phyloP scores from a whole-genome alignment of 2,888 invertebrate species.

The Hypomecis punctinalis region DNA sequence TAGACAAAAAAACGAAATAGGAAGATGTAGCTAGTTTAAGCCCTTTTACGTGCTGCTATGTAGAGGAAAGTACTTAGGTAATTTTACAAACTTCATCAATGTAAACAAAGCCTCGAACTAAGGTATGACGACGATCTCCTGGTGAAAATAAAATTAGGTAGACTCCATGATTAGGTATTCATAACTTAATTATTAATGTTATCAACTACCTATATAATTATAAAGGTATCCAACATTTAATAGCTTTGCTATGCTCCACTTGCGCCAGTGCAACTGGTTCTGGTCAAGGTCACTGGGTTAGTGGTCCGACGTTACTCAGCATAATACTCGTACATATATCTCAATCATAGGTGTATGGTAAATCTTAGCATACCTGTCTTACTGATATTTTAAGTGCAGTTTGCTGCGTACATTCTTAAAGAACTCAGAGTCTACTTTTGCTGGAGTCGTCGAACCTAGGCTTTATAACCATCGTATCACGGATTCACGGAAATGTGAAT shows the following conservation, averaged over 20 bases:
- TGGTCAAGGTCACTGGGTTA: conserved; percentile 78
- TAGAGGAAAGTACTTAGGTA: no score
- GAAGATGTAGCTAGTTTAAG: no score
- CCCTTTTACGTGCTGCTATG: no score
- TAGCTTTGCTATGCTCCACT: conserved; percentile 53
- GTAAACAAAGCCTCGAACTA: no score
- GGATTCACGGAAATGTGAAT: conserved; percentile 17
- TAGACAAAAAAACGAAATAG: no score
- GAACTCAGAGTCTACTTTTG: not conserved
- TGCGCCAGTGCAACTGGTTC: conserved; percentile 70
- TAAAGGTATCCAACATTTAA: not conserved
- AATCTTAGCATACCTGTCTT: not conserved
- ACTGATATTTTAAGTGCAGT: not conserved
- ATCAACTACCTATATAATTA: not conserved
- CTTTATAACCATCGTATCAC: conserved; percentile 13
- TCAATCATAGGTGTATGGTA: conserved; percentile 26
- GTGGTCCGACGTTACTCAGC: conserved; percentile 54
- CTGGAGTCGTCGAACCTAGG: not conserved
- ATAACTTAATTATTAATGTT: not conserved
- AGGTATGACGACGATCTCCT: no score
- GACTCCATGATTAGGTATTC: no score
- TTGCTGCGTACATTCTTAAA: not conserved
- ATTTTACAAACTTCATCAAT: no score
- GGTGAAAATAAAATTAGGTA: no score
- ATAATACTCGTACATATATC: conserved; percentile 20